These are phyloP conservation scores for Centropus bengalensis DNA, from an alignment of 2,113 vertebrate genomes.

Conservation along the genomic window DNA sequence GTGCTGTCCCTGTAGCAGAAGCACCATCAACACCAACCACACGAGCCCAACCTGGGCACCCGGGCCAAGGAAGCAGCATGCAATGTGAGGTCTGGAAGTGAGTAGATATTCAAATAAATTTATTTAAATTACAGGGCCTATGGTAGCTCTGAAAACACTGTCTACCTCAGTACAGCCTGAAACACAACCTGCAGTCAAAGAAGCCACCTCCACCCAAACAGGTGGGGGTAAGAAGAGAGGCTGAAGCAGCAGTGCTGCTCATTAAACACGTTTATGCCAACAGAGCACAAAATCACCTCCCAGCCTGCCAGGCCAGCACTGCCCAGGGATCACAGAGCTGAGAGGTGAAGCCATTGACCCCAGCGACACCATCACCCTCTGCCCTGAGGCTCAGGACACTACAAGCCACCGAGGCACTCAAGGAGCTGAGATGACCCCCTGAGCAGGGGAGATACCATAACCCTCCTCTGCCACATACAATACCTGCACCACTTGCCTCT, in stretches of 20 bases:
- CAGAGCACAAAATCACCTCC: background rate
- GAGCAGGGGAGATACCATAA: background rate
- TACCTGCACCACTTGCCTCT: background rate
- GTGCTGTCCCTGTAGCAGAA: background rate
- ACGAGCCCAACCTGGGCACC: background rate
- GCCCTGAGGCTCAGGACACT: background rate
- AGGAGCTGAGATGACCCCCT: background rate
- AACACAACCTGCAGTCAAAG: background rate
- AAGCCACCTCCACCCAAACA: background rate
- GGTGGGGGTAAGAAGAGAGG: background rate
- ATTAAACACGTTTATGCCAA: background rate
- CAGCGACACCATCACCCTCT: background rate
- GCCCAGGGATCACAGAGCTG: background rate
- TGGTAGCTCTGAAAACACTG: background rate
- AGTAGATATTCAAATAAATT: background rate
- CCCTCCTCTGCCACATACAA: background rate
- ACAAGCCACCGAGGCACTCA: accelerated
- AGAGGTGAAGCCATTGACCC: background rate
- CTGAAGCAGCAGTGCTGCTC: background rate
- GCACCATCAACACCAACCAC: background rate
- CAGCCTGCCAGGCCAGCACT: background rate
- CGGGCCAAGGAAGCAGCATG: background rate
- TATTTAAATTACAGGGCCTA: background rate
- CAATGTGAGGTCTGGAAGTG: background rate
- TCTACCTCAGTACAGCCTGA: background rate